Percentiles rank a stretch among this genome's conserved stretches.
Conservation (phyloP, 2,888 invertebrate species). For the Drosophila longiperda region DNA sequence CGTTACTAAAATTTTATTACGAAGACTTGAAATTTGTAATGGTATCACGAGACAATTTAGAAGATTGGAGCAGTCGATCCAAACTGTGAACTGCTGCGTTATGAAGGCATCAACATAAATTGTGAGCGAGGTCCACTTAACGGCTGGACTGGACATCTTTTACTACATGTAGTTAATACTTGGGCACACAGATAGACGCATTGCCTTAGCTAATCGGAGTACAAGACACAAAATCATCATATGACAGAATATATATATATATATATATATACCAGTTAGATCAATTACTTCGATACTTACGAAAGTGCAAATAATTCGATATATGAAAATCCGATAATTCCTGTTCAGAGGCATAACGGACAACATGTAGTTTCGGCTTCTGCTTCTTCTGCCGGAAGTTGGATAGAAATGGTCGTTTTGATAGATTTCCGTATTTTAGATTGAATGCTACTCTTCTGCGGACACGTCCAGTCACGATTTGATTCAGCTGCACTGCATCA, state of each 20-base stretch:
- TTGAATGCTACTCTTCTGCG: slow-evolving; percentile 22
- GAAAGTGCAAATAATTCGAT: neutral
- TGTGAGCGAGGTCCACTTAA: neutral
- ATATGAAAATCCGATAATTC: too few species aligned
- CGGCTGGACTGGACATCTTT: neutral
- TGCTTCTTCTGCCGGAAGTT: neutral
- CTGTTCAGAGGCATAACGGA: neutral
- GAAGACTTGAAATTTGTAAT: neutral
- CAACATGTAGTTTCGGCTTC: too few species aligned
- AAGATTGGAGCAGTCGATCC: neutral
- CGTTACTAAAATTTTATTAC: neutral
- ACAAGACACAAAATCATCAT: neutral
- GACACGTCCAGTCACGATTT: slow-evolving; percentile 2
- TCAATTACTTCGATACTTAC: neutral
- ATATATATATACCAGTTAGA: neutral
- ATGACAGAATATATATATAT: neutral
- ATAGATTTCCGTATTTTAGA: neutral
- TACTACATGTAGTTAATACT: slow-evolving; percentile 34
- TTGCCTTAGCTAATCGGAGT: slow-evolving; percentile 1
- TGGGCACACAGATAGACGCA: slow-evolving; percentile 1
- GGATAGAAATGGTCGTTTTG: neutral
- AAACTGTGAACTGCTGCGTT: neutral
- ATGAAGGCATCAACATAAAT: too few species aligned
- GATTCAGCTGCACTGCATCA: neutral
- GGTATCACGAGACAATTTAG: neutral